Percentiles rank a stretch among this genome's conserved stretches.
Evolutionary conservation across 2,797 vertebrate genomes (phyloP).

Genomic region (Scolopax rusticola): DNA sequence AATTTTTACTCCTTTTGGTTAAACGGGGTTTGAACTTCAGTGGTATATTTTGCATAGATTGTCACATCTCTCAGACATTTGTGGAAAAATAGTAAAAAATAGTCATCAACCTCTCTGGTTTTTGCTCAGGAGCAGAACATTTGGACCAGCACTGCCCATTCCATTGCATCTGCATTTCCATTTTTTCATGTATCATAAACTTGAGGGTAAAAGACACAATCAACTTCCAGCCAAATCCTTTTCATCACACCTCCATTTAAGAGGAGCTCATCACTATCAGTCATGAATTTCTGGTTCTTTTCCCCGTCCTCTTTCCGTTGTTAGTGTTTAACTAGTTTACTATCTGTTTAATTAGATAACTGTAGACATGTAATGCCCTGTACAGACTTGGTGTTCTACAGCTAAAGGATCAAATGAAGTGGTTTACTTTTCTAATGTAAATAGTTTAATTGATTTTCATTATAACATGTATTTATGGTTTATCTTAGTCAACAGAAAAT

Average conservation of each 20-base stretch:
- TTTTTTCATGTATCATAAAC: background rate
- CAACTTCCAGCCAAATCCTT: background rate
- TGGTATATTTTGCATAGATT: background rate
- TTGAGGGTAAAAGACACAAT: background rate
- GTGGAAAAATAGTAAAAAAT: background rate
- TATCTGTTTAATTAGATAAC: background rate
- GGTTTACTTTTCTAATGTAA: conserved; percentile 1
- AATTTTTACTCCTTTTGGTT: background rate
- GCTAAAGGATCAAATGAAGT: background rate
- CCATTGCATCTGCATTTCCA: background rate
- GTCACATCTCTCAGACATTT: background rate
- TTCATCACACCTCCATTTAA: background rate
- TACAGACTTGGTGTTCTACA: background rate
- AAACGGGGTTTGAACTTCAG: background rate
- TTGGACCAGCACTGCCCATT: background rate
- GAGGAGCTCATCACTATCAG: background rate
- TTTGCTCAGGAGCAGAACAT: background rate
- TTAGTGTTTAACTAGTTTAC: background rate
- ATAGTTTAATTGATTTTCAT: background rate
- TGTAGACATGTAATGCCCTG: background rate
- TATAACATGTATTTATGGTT: background rate
- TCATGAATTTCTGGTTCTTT: background rate
- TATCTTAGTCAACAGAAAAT: conserved; percentile 10
- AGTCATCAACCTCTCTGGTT: background rate
- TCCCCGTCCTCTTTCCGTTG: background rate